Evolutionary conservation across 2,888 invertebrate species (phyloP), one percentile per base, ranked within the genome.

Genomic region (Antheraea assamensis): DNA sequence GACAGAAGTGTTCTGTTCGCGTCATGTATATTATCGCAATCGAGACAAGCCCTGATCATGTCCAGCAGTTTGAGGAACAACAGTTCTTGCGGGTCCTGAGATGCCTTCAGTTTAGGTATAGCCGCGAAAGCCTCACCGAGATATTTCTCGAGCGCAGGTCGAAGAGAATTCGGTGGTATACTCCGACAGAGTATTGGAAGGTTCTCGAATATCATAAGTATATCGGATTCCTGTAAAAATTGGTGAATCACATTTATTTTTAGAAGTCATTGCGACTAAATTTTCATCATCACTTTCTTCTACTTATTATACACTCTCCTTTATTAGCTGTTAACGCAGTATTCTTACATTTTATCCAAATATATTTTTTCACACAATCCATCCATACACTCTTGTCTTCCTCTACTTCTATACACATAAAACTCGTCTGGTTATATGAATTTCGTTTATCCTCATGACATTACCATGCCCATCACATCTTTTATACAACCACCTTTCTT

Each of bases 171-270:
- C 0, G 96, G 96, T 0, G 96, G 95, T 75, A 96, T 90, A 1
- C 94, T 95, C 2, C 95, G 95, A 64, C 96, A 95, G 1, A 96
- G 81, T 31, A 94, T 90, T 3, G 95, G 94, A 3, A 96, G 89
- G 75, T 95, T 91, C 35, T 92, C 90, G 82, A 95, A 95, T 31
- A 95, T 79, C 24, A 90, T 79, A n/a, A 89, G 77, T 2, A 93
- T 86, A 73, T 95, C 95, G 13, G 91, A 85, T 79, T 94, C 94
- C 94, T 96, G 84, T 3, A 91, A 90, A 61, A 10, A 61, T 15
- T 13, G 24, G 19, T 49, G 19, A 35, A 10, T 35, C 52, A 17
- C 19, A 52, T 15, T 49, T 49, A 17, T 49, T 49, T 49, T 49
- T 2, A 35, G 10, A 35, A 35, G 35, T 35, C 2, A 35, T 35